These are phyloP conservation scores for human (Homo sapiens) DNA, from an alignment of 2,113 vertebrate genomes.

Conservation along the genomic window DNA sequence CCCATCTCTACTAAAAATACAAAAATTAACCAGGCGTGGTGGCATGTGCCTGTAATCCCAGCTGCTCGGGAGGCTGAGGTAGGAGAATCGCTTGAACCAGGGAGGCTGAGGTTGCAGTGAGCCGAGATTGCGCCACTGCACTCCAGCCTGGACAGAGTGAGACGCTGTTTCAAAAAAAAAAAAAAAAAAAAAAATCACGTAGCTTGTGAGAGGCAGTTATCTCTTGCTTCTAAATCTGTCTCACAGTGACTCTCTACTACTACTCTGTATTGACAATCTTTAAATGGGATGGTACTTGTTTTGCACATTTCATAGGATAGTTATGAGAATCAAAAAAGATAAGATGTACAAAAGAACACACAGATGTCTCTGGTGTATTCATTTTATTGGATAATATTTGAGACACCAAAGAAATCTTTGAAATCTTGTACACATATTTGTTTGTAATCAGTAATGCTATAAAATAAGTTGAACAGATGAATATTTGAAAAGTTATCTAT, in stretches of 20 bases:
- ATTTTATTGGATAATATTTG: slow-evolving; percentile 37
- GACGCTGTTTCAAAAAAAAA: no score
- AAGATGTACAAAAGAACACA: slow-evolving; percentile 21
- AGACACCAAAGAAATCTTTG: slow-evolving; percentile 27
- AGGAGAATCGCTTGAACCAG: no score
- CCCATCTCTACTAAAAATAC: no score
- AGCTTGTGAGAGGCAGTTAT: background rate
- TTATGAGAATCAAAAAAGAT: background rate
- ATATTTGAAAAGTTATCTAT: slow-evolving; percentile 9
- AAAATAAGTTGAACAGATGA: slow-evolving; percentile 7
- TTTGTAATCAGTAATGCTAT: background rate
- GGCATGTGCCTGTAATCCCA: no score
- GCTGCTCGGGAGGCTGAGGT: no score
- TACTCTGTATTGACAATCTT: background rate
- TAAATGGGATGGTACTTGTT: background rate
- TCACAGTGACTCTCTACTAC: background rate
- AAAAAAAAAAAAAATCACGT: background rate
- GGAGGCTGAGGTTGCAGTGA: no score
- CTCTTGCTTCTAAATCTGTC: background rate
- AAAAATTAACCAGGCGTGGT: no score
- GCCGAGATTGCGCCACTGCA: no score
- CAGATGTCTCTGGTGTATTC: background rate
- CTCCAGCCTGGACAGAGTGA: no score
- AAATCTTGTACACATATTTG: slow-evolving; percentile 12
- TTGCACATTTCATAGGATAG: slow-evolving; percentile 20